Base-by-base conservation (phyloP, 1,140 invertebrate genomes). In the Parapsyche elsis region DNA sequence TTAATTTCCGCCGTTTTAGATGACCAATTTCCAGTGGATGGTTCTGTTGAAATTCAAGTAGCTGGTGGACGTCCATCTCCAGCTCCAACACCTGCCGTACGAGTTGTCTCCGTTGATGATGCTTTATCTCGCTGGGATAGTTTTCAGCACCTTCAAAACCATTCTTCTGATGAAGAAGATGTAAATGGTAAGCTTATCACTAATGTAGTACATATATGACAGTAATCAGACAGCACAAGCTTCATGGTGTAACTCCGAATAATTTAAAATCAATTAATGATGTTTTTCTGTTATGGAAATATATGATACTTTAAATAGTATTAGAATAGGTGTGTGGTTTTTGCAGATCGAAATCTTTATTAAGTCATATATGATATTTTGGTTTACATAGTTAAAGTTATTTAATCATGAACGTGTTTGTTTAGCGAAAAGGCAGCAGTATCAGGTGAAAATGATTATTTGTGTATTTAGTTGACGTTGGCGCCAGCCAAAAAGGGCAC, bases 41-140 rank as follows among this genome's bases (percentile, higher is more conserved):
- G 95, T 57, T 93, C 94, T 61, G 93, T 97, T 73, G 95, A 97
- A 86, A 90, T 97, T 59, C 93, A 95, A 84, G 89, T 91, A 9
- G 90, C 91, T 38, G 86, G 86, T 9, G 86, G 91, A 2, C 88
- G 91, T 19, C 91, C 92, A 1, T 87, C 92, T 30, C 93, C 93
- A 7, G 93, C 93, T 0, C 93, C 93, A 2, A 94, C 93, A 0
- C 93, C 93, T 5, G 92, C 93, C 0, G 92, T 93, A 1, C 92
- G 92, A 0, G 91, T 93, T 83, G 80, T 90, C 83, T 87, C 92
- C 82, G 89, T 92, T 24, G 91, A 92, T 84, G 94, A 96, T 86
- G 92, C 92, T 0, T 90, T 97, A 46, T 91, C 94, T 0, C 89
- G 94, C 64, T 94, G 93, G 87, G 95, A 97, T 88, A 96, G 94